These are phyloP conservation scores for Poecile montanus DNA, from an alignment of 2,797 vertebrate species.

Conservation along the genomic window DNA sequence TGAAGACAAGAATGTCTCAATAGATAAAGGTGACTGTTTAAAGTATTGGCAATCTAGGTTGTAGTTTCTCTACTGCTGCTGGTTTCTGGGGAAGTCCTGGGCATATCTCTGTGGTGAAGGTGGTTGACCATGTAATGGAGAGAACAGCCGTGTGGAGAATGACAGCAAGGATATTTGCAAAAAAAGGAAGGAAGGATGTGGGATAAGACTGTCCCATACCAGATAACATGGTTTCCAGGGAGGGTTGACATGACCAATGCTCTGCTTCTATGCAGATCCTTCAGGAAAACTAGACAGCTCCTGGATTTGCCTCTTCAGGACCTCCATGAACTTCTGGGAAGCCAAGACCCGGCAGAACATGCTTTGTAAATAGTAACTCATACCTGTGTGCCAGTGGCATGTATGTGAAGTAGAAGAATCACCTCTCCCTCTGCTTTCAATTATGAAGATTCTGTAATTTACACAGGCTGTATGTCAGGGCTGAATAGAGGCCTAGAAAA, in stretches of 20 bases:
- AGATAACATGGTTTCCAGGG: background rate
- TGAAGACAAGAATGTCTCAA: background rate
- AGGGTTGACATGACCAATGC: too few relatives aligned
- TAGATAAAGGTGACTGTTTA: background rate
- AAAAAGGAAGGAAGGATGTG: background rate
- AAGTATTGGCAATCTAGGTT: background rate
- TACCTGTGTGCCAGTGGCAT: background rate
- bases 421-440: background rate
- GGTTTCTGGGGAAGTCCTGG: background rate
- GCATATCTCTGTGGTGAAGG: background rate
- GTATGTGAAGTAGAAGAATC: background rate
- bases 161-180: background rate
- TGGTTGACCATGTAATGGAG: background rate
- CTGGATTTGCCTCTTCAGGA: background rate
- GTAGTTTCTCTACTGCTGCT: background rate
- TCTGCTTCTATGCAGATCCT: background rate
- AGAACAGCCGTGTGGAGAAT: background rate
- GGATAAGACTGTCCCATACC: background rate
- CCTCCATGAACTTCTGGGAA: background rate
- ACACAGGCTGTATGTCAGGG: background rate
- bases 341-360: background rate
- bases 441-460: slow-evolving; percentile 27
- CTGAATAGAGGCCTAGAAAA: background rate
- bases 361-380: background rate
- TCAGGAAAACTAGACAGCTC: background rate